Base-by-base conservation (phyloP, 2,888 invertebrate genomes). In the Dichetophora obliterata region DNA sequence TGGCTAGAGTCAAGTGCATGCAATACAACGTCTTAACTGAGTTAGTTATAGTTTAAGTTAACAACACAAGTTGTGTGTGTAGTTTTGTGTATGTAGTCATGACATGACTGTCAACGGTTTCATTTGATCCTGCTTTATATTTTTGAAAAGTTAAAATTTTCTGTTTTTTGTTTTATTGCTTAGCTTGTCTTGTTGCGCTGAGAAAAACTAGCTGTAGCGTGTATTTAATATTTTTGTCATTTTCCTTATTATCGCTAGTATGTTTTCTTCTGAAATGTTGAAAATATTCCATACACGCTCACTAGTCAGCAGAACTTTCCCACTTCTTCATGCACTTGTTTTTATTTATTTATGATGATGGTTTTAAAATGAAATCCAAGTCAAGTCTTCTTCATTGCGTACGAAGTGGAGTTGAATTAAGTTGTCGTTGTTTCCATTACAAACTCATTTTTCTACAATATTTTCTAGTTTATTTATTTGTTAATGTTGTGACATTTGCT, bases 271-370 rank as follows among this genome's bases (percentile, higher is more conserved):
- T 59, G 57, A 22, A 59, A 59, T 59, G 57, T 11, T 43, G 43
- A 43, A 43, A 59, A 59, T 27, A 59, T 59, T 59, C 57, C 57
- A 59, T 27, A 59, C 57, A 59, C 57, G 57, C 57, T 19, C 57
- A 43, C 2, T 24, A 22, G 57, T 27, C 57, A 59, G 9, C 27
- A 22, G 57, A 54, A 27, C 57, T 59, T 22, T 59, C 4, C 57
- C 9, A 4, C 57, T 22, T 24, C 24, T 27, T 59, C 57, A 59
- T 59, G 43, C 57, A 27, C 57, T 24, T 59, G 57, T 43, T 37
- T 11, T 66, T 66, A 37, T 66, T 66, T 66, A 66, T 66, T 66
- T 66, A 66, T 66, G 43, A 66, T 34, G 34, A 34, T 66, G 65
- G 37, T 4, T 66, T 65, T 37, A 37, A 66, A 43, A 66, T 66